Base-by-base conservation (phyloP, 2,888 invertebrate genomes). In the Drosophila ezoana region DNA sequence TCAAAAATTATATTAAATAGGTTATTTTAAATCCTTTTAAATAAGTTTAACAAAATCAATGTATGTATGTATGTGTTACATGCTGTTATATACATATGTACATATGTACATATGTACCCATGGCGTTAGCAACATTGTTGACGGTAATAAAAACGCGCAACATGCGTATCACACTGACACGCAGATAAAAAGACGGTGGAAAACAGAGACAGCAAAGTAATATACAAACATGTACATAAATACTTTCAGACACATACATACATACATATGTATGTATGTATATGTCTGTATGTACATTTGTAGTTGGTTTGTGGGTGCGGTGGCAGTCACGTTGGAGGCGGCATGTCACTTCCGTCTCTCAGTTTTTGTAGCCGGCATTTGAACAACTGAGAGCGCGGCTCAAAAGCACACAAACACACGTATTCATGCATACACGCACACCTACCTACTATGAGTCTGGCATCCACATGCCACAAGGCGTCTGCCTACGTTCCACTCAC, bases 391-490 rank as follows among this genome's bases (percentile, higher is more conserved):
- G 60, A 68, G 66, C 37, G 41, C 41, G 53, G 53, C 49, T 74
- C 61, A 51, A 68, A 63, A 44, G 35, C 58, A 40, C 43, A 40
- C 43, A 68, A 41, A 40, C 45, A 28, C 52, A 41, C 20, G 13
- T 38, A 41, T 9, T 5, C 59, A 40, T 35, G 32, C 18, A 41
- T 59, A 44, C 41, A 43, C 8, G 13, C 44, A 41, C 52, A 28
- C 23, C 58, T 67, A 60, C 49, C 54, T 44, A 68, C 44, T 52
- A 14, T 23, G 51, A 76, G 85, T 71, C 81, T 79, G 76, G 68
- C 65, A 71, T 79, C 81, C 81, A 85, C 85, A 84, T 75, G 66
- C 84, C 70, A 80, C 73, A 79, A 52, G n/a, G 54, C 77, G 59
- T 58, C 47, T 64, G 47, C 57, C 57, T 75, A 71, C 60, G 62